A percentile compares a stretch with the other conserved stretches of the same genome.
Conservation (phyloP, 2,797 vertebrate species). For the Esox masquinongy region DNA sequence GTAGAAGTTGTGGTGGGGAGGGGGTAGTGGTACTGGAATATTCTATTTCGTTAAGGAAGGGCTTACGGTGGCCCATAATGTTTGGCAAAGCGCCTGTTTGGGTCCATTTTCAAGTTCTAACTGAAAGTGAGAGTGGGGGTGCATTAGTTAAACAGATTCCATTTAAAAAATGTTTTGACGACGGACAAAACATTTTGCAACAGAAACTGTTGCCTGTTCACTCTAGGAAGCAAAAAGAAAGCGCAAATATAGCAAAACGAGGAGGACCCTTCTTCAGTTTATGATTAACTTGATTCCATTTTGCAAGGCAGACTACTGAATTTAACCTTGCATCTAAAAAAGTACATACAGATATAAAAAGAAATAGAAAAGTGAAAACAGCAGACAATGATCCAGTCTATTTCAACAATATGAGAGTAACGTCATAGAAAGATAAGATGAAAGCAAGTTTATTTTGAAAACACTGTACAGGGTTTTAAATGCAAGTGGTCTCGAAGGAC, state of each 20-base stretch:
- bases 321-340: neutral
- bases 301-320: too few relatives aligned
- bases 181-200: too few relatives aligned
- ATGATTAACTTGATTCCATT: too few relatives aligned
- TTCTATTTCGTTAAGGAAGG: neutral
- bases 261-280: too few relatives aligned
- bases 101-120: neutral
- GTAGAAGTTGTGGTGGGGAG: neutral
- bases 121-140: neutral
- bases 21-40: neutral
- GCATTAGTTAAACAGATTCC: too few relatives aligned
- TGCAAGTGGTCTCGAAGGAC: conserved; percentile 8
- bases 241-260: too few relatives aligned
- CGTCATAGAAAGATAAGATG: conserved; percentile 34
- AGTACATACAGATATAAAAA: neutral
- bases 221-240: too few relatives aligned
- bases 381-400: neutral
- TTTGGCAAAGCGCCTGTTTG: neutral
- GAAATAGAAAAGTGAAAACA: neutral
- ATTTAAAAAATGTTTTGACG: too few relatives aligned
- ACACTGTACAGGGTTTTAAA: conserved; percentile 35
- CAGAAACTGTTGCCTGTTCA: too few relatives aligned
- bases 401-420: conserved; percentile 42
- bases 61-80: neutral
- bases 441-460: conserved; percentile 70